Conservation (phyloP, 2,113 vertebrate species). For the Dendrocopos noguchii region DNA sequence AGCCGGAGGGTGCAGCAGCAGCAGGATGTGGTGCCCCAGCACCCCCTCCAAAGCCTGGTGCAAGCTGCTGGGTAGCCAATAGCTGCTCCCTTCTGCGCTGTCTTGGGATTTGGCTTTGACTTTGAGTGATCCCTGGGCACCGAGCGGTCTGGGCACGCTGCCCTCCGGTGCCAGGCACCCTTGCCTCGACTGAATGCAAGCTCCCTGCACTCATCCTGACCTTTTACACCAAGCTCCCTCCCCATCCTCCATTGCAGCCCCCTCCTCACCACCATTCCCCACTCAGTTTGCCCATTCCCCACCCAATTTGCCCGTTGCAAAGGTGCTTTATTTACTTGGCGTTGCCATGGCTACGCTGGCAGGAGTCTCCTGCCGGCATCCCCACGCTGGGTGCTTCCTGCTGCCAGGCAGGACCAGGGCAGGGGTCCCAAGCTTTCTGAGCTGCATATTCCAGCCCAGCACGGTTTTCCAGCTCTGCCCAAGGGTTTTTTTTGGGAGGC, state of each 20-base stretch:
- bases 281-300: neutral
- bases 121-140: neutral
- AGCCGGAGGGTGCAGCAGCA: neutral
- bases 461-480: neutral
- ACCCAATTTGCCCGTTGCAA: slow-evolving; percentile 5
- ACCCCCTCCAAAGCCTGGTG: neutral
- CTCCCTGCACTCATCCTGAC: neutral
- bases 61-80: neutral
- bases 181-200: accelerated
- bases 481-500: neutral
- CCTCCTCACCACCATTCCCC: neutral
- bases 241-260: too few species aligned
- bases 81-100: neutral
- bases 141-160: accelerated
- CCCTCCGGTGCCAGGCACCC: neutral
- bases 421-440: neutral
- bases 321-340: slow-evolving; percentile 80
- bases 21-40: neutral
- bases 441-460: neutral
- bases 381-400: slow-evolving; percentile 8
- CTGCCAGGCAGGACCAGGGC: slow-evolving; percentile 39
- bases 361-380: slow-evolving; percentile 62
- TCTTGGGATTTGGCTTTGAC: neutral
- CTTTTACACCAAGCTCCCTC: too few species aligned
- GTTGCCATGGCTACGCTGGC: slow-evolving; percentile 74